Percentiles rank a stretch among this genome's conserved stretches.
These are phyloP conservation scores for Ophioderma brevispina DNA, from an alignment of 35 echinoderm and acorn worm genomes.

Conservation along the genomic window DNA sequence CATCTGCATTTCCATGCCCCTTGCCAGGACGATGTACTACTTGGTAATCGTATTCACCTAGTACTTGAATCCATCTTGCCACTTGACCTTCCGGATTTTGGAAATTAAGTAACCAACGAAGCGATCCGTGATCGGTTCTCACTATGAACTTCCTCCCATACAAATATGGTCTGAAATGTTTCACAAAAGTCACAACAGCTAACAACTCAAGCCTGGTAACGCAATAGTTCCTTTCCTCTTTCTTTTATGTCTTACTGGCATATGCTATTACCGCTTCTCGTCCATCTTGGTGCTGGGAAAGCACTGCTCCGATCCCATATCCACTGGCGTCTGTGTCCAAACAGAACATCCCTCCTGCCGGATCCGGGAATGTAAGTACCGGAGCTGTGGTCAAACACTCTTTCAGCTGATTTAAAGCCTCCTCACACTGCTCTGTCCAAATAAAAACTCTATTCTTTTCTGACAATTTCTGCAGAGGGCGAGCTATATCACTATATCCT, in stretches of 20 bases:
- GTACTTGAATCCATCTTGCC: slow-evolving; percentile 37
- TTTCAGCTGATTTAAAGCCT: too few species aligned
- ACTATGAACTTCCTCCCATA: slow-evolving; percentile 30
- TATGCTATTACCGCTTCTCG: slow-evolving; percentile 27
- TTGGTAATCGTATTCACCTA: slow-evolving; percentile 24
- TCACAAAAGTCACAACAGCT: slow-evolving; percentile 21
- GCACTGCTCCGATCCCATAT: neutral
- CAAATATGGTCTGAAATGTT: slow-evolving; percentile 33
- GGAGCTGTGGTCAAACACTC: slow-evolving; percentile 1
- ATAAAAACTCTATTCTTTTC: too few species aligned
- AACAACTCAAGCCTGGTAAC: slow-evolving; percentile 50
- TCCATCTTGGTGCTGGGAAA: slow-evolving; percentile 13
- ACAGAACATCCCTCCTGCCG: neutral
- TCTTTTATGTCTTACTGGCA: neutral
- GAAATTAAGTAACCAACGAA: slow-evolving; percentile 50
- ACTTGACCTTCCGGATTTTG: slow-evolving; percentile 48
- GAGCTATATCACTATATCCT: neutral
- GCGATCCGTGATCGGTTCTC: slow-evolving; percentile 33
- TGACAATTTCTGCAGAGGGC: too few species aligned
- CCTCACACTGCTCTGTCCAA: too few species aligned
- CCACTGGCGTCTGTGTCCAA: slow-evolving; percentile 63
- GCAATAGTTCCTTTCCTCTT: slow-evolving; percentile 30
- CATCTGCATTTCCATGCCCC: slow-evolving; percentile 36
- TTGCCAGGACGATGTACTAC: slow-evolving; percentile 29
- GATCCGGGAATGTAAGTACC: slow-evolving; percentile 9